Percentiles rank a stretch among this genome's conserved stretches.
These are phyloP conservation scores for Halocaridina rubra DNA, from an alignment of 2,888 invertebrate species.

Conservation along the genomic window DNA sequence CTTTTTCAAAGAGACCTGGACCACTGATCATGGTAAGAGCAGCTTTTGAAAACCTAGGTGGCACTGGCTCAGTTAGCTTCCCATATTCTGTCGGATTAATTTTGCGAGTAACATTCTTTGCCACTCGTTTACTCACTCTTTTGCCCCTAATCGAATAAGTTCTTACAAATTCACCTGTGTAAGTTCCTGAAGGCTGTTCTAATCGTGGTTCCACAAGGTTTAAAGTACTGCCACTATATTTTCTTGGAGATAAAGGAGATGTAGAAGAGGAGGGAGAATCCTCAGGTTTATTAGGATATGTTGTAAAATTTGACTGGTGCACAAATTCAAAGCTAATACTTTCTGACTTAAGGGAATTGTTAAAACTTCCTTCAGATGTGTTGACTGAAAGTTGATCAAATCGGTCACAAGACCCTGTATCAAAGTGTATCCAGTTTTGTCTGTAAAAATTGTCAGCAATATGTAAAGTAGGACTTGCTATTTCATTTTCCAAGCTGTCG, in stretches of 20 bases:
- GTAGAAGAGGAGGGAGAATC: background rate
- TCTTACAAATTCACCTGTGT: background rate
- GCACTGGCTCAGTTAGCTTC: background rate
- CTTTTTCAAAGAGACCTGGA: background rate
- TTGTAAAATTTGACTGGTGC: background rate
- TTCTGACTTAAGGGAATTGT: background rate
- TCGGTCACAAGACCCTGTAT: background rate
- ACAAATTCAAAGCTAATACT: background rate
- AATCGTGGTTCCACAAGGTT: background rate
- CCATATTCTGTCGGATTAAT: background rate
- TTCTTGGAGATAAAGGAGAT: background rate
- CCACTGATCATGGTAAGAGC: background rate
- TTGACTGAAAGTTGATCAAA: background rate
- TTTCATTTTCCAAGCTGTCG: background rate
- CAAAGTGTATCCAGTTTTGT: constrained; percentile 25
- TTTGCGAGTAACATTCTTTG: background rate
- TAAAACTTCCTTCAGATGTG: background rate
- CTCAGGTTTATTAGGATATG: background rate
- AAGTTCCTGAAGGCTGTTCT: background rate
- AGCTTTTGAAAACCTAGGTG: background rate
- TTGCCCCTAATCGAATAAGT: background rate
- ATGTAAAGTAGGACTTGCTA: background rate
- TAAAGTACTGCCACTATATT: background rate
- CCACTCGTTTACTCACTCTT: background rate
- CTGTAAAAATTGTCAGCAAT: background rate